Evolutionary conservation across 2,888 invertebrate genomes (phyloP), one percentile per base, ranked within the genome.

Genomic region (Ennomos fuscantarius): DNA sequence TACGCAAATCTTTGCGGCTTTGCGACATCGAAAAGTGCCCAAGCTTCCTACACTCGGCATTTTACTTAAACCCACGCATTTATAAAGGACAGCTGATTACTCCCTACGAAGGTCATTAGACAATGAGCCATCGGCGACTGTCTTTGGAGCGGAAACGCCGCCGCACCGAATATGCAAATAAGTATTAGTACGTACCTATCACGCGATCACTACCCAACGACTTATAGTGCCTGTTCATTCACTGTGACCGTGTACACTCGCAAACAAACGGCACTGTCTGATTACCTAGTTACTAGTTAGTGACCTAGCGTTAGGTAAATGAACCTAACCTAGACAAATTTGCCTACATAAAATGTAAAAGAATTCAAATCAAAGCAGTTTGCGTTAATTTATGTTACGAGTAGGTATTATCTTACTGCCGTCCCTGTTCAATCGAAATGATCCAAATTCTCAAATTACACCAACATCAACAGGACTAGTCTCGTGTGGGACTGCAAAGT

Each of bases 101-200:
- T 72, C 74, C 72, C 71, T 69, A 68, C 75, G 85, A 89, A 90
- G 89, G 89, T 86, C 86, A 81, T 70, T 73, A 78, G 80, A 84
- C 79, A 81, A 85, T 82, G 81, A 82, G 78, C 76, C 71, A 70
- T 73, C 66, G 69, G 70, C 68, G 74, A 71, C 72, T 76, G 73
- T 68, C 74, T 74, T 76, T 69, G 59, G 73, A 86, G 79, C 89
- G 89, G 90, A 90, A 90, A 91, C 81, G 82, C 82, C 84, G 84
- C 84, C 84, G 84, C 84, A 83, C 82, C 79, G 77, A 84, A 86
- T 86, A 90, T 89, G 87, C 84, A 85, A 83, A 75, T 67, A 76
- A 89, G 88, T 86, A n/a, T 84, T 84, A 82, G 75, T 68, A 75
- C 80, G 80, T 79, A 74, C 24, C 72, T 70, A 64, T 66, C 58